These are phyloP conservation scores for Mastomys natalensis DNA, from an alignment of 2,113 vertebrate genomes.

Conservation along the genomic window DNA sequence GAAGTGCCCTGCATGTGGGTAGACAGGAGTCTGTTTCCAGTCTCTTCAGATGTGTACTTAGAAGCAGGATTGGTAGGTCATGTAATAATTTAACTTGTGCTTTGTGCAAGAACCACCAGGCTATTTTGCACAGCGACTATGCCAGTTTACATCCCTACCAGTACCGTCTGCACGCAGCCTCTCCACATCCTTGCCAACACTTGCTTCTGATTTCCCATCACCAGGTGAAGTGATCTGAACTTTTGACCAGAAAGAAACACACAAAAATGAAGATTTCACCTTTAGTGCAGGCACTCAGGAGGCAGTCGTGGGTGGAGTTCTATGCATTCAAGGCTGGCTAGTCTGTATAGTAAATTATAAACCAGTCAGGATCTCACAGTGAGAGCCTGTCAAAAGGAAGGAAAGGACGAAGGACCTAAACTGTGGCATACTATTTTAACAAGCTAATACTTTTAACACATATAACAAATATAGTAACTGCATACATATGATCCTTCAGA, in stretches of 20 bases:
- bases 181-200: not conserved
- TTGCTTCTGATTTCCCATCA: not conserved
- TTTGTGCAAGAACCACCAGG: accelerated
- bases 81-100: accelerated
- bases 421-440: not conserved
- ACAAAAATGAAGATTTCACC: not conserved
- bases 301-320: not conserved
- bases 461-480: not conserved
- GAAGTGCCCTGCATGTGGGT: accelerated
- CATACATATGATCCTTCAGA: not conserved
- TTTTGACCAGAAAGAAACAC: not conserved
- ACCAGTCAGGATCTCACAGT: not conserved
- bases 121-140: accelerated
- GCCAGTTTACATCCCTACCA: accelerated
- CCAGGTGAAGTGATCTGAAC: too few species aligned
- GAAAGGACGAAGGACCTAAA: not conserved
- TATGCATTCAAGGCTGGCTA: not conserved
- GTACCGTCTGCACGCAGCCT: accelerated
- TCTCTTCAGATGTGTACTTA: not conserved
- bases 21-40: accelerated
- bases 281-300: not conserved
- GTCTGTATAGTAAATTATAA: not conserved
- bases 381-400: not conserved
- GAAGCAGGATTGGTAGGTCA: accelerated
- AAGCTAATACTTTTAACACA: not conserved